Percentiles rank a stretch among this genome's conserved stretches.
Evolutionary conservation across 2,797 vertebrate genomes (phyloP).

Genomic region (Muraenolepis orangiensis): DNA sequence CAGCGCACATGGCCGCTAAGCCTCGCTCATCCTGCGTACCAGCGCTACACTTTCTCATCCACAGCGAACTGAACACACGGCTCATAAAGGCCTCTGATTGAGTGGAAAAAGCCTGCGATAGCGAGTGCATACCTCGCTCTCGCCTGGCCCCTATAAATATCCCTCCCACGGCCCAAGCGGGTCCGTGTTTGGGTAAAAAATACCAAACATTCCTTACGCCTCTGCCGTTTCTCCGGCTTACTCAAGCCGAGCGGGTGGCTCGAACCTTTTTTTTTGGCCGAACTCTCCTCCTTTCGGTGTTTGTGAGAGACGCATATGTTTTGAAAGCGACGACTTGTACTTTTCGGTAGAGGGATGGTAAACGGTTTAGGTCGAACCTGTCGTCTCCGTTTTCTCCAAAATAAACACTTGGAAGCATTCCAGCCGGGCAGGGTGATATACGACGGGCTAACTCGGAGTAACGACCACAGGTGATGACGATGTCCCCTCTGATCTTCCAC

Average conservation of each 20-base stretch:
- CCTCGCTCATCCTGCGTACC: neutral
- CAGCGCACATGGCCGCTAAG: neutral
- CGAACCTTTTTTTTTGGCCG: neutral
- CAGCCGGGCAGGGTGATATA: slow-evolving; percentile 34
- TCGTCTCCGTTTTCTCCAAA: slow-evolving; percentile 20
- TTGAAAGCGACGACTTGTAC: neutral
- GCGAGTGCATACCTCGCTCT: slow-evolving; percentile 13
- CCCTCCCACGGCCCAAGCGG: slow-evolving; percentile 18
- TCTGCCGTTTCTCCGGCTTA: slow-evolving; percentile 13
- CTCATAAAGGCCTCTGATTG: neutral
- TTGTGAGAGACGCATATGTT: neutral
- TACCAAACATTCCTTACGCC: slow-evolving; percentile 26
- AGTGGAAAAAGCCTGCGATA: neutral
- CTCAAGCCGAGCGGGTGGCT: neutral
- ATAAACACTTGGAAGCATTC: neutral
- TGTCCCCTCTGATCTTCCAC: slow-evolving; percentile 48
- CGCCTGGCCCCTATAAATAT: slow-evolving; percentile 21
- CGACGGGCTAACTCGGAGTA: slow-evolving; percentile 15
- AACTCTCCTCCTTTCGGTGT: neutral
- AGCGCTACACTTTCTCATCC: neutral
- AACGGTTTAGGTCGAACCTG: neutral
- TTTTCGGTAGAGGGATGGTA: neutral
- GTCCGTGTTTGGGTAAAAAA: slow-evolving; percentile 30
- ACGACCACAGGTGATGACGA: slow-evolving; percentile 53
- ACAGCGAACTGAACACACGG: neutral